Evolutionary conservation across 2,797 vertebrate species (phyloP).

Genomic region (Rhincodon typus): DNA sequence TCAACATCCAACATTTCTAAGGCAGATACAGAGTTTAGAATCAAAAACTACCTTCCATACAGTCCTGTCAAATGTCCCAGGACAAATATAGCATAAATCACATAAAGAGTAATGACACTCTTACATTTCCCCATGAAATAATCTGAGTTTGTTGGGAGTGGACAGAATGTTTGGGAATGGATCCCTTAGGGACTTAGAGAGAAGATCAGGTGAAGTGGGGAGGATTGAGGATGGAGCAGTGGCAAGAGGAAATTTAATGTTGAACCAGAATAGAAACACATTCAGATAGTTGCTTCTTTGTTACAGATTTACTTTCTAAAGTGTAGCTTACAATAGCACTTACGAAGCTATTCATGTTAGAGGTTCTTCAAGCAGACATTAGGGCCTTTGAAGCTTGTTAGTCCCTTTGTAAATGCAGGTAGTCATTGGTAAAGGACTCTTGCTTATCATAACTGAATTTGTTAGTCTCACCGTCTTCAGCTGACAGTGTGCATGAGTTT

Average conservation of each 20-base stretch:
- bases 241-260: not conserved
- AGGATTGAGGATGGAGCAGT: not conserved
- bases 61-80: not conserved
- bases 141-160: not conserved
- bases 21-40: not conserved
- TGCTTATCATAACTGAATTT: not conserved
- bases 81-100: not conserved
- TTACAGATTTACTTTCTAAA: not conserved
- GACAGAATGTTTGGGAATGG: not conserved
- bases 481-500: not conserved
- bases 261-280: too few relatives aligned
- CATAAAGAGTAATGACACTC: not conserved
- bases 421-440: not conserved
- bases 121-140: not conserved
- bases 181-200: not conserved
- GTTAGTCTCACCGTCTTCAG: not conserved
- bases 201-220: not conserved
- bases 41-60: not conserved
- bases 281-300: not conserved
- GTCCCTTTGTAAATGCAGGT: too few relatives aligned
- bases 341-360: not conserved
- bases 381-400: too few relatives aligned
- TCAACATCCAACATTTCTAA: not conserved
- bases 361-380: not conserved
- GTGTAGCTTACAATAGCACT: not conserved